Conservation (phyloP, 2,797 vertebrate species). For the Galagoides demidoff region DNA sequence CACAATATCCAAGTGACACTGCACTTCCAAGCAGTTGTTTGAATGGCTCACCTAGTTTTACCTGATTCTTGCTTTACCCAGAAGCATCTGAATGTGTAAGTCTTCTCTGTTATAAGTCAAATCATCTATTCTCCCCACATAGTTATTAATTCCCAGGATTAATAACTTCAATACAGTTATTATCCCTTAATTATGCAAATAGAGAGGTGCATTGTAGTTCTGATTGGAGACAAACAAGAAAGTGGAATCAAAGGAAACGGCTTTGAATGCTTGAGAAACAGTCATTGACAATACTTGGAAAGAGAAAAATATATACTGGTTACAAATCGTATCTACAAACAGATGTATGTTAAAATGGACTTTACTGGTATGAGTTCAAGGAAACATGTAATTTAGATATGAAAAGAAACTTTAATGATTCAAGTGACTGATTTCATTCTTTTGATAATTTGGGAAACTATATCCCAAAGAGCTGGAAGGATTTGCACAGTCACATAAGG, state of each 20-base stretch:
- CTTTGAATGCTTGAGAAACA: background rate
- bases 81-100: background rate
- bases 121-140: slow-evolving; percentile 40
- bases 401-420: background rate
- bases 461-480: background rate
- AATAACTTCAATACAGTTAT: slow-evolving; percentile 19
- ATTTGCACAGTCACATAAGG: background rate
- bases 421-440: background rate
- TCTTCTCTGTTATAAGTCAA: slow-evolving; percentile 31
- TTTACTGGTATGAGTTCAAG: background rate
- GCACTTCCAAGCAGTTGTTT: background rate
- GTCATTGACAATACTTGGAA: background rate
- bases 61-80: background rate
- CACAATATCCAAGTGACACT: background rate
- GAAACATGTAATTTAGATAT: slow-evolving; percentile 11
- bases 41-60: background rate
- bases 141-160: slow-evolving; percentile 62
- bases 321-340: background rate
- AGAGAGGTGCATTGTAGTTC: background rate
- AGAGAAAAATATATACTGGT: background rate
- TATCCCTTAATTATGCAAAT: slow-evolving; percentile 60
- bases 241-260: background rate
- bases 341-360: background rate
- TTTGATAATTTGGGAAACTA: slow-evolving; percentile 6
- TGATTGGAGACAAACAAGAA: slow-evolving; percentile 31